Percentiles rank a stretch among this genome's conserved stretches.
These are phyloP conservation scores for Dicranocentrus wangi DNA, from an alignment of 2,888 invertebrate genomes.

Conservation along the genomic window DNA sequence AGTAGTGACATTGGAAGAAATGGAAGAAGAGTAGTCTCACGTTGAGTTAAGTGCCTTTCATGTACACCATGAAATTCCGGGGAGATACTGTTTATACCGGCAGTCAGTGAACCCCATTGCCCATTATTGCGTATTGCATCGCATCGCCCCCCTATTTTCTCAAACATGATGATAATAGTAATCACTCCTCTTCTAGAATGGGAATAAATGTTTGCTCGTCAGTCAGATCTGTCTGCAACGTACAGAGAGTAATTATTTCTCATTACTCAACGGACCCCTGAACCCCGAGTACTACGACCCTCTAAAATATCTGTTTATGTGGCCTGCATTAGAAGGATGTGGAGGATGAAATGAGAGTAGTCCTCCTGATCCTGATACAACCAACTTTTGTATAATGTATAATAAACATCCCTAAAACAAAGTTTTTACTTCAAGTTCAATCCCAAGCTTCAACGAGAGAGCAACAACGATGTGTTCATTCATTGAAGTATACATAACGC, in stretches of 20 bases:
- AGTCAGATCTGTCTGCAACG: conserved; percentile 63
- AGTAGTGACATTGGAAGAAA: background rate
- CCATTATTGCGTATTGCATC: conserved; percentile 14
- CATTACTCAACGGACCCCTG: conserved; percentile 66
- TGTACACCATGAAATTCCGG: background rate
- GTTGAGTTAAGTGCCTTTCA: background rate
- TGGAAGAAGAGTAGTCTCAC: no score
- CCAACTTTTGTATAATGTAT: no score
- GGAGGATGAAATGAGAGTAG: no score
- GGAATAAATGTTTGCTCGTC: conserved; percentile 58
- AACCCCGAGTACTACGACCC: no score
- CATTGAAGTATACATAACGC: background rate
- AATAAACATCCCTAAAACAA: no score
- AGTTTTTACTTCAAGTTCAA: conserved; percentile 18
- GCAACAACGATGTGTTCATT: no score
- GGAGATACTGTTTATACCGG: conserved; percentile 14
- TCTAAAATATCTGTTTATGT: conserved; percentile 28
- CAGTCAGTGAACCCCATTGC: conserved; percentile 5
- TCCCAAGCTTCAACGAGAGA: background rate
- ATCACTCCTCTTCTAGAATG: conserved; percentile 27
- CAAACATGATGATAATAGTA: conserved; percentile 18
- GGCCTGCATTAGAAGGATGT: conserved; percentile 40
- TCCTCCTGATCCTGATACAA: no score
- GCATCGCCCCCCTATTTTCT: background rate
- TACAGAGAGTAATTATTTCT: conserved; percentile 70